Evolutionary conservation across 2,888 invertebrate genomes (phyloP).

Genomic region (Drosophila phalerata): DNA sequence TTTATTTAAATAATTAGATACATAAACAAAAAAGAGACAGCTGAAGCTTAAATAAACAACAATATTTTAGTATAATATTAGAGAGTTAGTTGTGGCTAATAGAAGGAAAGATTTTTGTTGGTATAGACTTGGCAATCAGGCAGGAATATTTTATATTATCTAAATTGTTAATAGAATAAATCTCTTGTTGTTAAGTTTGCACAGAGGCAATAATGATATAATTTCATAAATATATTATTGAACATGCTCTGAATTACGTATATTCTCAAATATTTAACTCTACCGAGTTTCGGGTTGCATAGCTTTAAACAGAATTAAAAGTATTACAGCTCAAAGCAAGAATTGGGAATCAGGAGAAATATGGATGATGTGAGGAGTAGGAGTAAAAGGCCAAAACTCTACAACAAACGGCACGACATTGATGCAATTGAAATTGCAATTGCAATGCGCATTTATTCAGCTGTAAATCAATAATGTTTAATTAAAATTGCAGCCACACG

Average conservation of each 20-base stretch:
- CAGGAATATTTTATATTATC: not conserved
- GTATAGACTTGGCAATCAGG: too few relatives aligned
- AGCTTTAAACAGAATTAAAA: constrained; percentile 14
- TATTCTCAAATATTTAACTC: not conserved
- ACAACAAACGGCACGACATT: constrained; percentile 44
- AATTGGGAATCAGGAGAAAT: not conserved
- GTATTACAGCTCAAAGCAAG: not conserved
- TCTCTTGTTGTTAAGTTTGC: too few relatives aligned
- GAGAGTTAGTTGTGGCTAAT: too few relatives aligned
- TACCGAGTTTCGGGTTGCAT: not conserved
- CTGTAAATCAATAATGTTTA: constrained; percentile 82
- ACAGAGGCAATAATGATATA: not conserved
- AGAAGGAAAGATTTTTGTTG: too few relatives aligned
- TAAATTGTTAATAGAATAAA: not conserved
- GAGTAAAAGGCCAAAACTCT: constrained; percentile 17
- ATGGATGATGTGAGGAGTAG: not conserved
- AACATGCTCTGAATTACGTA: not conserved
- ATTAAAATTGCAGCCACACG: constrained; percentile 76
- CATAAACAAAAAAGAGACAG: not conserved
- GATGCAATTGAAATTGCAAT: constrained; percentile 58
- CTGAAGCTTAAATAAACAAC: not conserved
- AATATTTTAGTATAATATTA: not conserved
- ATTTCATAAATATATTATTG: not conserved
- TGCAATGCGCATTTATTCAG: constrained; percentile 72
- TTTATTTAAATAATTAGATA: not conserved